These are phyloP conservation scores for Phataginus tricuspis DNA, from an alignment of 2,797 vertebrate species.

Conservation along the genomic window DNA sequence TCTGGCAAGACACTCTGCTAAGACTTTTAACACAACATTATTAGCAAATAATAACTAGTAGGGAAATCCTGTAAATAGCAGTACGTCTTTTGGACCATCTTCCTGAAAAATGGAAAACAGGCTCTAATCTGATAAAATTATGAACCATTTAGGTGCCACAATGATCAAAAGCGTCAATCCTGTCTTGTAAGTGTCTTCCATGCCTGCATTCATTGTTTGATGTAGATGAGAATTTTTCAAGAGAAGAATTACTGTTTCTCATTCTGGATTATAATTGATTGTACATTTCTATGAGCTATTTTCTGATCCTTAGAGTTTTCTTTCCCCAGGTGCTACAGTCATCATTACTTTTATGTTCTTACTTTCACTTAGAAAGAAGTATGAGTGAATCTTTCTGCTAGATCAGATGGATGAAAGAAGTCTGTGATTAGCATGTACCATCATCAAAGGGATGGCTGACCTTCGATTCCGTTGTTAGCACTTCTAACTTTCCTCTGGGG, in stretches of 20 bases:
- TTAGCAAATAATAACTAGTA: slow-evolving; percentile 71
- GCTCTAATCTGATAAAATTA: slow-evolving; percentile 48
- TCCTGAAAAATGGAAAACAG: neutral
- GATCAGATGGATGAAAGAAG: neutral
- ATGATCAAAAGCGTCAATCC: neutral
- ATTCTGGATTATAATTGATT: neutral
- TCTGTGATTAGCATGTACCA: neutral
- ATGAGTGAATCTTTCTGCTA: neutral
- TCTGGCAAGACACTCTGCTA: slow-evolving; percentile 70
- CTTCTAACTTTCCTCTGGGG: slow-evolving; percentile 28
- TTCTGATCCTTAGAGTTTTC: neutral
- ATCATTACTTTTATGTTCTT: slow-evolving; percentile 9
- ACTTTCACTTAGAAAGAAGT: slow-evolving; percentile 51
- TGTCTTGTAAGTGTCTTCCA: neutral
- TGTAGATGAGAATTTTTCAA: neutral
- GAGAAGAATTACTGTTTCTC: neutral
- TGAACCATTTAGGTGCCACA: slow-evolving; percentile 57
- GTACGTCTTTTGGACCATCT: neutral
- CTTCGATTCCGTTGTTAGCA: neutral
- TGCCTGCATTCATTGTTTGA: neutral
- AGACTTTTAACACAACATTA: slow-evolving; percentile 65
- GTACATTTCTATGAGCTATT: neutral
- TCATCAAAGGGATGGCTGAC: neutral
- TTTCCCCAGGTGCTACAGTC: neutral
- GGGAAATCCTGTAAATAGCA: slow-evolving; percentile 62